Evolutionary conservation across 1,140 invertebrate genomes (phyloP), one percentile per base, ranked within the genome.

Genomic region (Ceratosolen fusciceps): DNA sequence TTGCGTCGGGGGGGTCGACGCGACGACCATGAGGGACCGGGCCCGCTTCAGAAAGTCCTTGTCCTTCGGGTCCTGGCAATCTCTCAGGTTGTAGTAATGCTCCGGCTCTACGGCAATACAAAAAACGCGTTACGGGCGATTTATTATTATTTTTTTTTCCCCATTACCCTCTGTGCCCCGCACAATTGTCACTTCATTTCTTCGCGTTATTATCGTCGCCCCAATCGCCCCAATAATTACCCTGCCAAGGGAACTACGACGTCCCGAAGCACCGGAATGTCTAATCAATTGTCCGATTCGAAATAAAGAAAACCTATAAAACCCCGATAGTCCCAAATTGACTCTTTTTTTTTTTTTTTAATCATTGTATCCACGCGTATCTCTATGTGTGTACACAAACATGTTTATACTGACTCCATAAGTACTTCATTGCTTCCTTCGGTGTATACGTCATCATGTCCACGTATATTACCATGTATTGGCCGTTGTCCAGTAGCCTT

Each of bases 401-500:
- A 74, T 26, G 5, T 56, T 34, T 70, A 82, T 87, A 94, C 94
- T 95, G 90, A 96, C 96, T 94, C 92, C 96, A 97, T 87, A 98
- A 93, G 91, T 98, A 98, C 88, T 95, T 95, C 79, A 93, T 90
- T 14, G 95, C 94, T 86, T 96, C 94, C 83, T 93, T 94, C 54
- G 91, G 88, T 14, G 94, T 93, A 88, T 96, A 97, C 0, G 94
- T 95, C 91, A 96, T 94, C 92, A 96, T 96, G 86, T 99, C 97
- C 10, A 98, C 95, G 87, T 96, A 96, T 85, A 99, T 97, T 58
- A 99, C 96, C 91, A 98, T 96, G 87, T 99, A 99, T 87, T 98
- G 96, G 16, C 97, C 97, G 76, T 96, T 94, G 26, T 95, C 94
- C 85, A 99, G 95, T 68, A 99, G 86, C 74, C 96, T 94, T 71